Conservation (phyloP, 2,888 invertebrate genomes). For the Eupithecia tripunctaria region DNA sequence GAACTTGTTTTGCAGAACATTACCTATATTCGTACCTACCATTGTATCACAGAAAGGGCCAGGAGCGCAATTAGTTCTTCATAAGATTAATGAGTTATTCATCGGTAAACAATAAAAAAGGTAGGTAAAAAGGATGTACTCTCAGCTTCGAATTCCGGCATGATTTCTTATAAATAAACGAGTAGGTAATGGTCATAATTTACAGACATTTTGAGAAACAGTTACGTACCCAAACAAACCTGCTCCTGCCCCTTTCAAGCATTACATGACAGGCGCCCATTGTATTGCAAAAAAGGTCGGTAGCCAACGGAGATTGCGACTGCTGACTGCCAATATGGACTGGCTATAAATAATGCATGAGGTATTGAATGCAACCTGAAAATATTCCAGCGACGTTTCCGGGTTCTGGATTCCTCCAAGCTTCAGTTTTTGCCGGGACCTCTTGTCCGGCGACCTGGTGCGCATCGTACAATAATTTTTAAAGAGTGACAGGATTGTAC, state of each 20-base stretch:
- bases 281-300: constrained; percentile 45
- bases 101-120: background rate
- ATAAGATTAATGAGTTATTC: too few species aligned
- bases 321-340: constrained; percentile 48
- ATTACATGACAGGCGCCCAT: constrained; percentile 36
- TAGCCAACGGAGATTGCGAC: constrained; percentile 18
- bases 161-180: background rate
- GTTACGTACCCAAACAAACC: constrained; percentile 32
- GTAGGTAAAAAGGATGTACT: background rate
- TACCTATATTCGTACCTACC: too few species aligned
- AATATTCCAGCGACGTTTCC: constrained; percentile 70
- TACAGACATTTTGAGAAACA: constrained; percentile 24
- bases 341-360: constrained; percentile 45
- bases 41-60: too few species aligned
- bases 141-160: background rate
- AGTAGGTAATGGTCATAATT: constrained; percentile 16
- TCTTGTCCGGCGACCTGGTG: constrained; percentile 54
- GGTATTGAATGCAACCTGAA: constrained; percentile 64
- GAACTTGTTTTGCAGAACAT: too few species aligned
- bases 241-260: constrained; percentile 20
- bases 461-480: constrained; percentile 52
- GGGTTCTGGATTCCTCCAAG: constrained; percentile 63
- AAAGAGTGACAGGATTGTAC: background rate
- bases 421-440: constrained; percentile 53
- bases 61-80: too few species aligned